Evolutionary conservation across 1,140 invertebrate species (phyloP).

Genomic region (Limonius californicus): DNA sequence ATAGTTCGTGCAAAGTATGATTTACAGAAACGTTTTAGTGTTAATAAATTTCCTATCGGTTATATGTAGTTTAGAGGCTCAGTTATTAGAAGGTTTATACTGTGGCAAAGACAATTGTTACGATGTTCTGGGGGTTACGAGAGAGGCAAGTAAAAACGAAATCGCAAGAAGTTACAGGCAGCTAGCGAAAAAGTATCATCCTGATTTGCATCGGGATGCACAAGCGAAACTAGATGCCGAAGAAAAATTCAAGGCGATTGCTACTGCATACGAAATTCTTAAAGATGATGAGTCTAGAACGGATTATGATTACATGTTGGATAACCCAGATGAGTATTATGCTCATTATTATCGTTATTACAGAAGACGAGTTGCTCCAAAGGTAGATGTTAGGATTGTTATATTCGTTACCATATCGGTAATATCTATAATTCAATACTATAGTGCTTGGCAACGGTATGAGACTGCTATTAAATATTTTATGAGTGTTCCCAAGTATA

Average conservation of each 20-base stretch:
- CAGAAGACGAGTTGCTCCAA: constrained; percentile 74
- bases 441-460: constrained; percentile 70
- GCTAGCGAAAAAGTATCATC: constrained; percentile 77
- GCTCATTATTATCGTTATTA: constrained; percentile 91
- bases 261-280: constrained; percentile 83
- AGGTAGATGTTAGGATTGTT: constrained; percentile 86
- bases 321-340: constrained; percentile 88
- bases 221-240: constrained; percentile 71
- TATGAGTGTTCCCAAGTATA: constrained; percentile 81
- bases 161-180: constrained; percentile 76
- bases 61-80: constrained; percentile 29
- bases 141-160: constrained; percentile 70
- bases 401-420: constrained; percentile 78
- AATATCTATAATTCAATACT: constrained; percentile 82
- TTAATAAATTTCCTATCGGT: constrained; percentile 18
- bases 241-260: constrained; percentile 74
- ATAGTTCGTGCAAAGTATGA: too few species aligned
- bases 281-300: constrained; percentile 82
- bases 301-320: constrained; percentile 94
- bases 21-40: constrained; percentile 1
- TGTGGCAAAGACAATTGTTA: constrained; percentile 85
- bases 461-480: constrained; percentile 84
- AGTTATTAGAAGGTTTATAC: constrained; percentile 74
- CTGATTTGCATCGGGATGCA: constrained; percentile 68
- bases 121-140: constrained; percentile 72